A percentile compares a stretch with the other conserved stretches of the same genome.
Conservation (phyloP, 2,888 invertebrate species). For the Phragmatobia fuliginosa region DNA sequence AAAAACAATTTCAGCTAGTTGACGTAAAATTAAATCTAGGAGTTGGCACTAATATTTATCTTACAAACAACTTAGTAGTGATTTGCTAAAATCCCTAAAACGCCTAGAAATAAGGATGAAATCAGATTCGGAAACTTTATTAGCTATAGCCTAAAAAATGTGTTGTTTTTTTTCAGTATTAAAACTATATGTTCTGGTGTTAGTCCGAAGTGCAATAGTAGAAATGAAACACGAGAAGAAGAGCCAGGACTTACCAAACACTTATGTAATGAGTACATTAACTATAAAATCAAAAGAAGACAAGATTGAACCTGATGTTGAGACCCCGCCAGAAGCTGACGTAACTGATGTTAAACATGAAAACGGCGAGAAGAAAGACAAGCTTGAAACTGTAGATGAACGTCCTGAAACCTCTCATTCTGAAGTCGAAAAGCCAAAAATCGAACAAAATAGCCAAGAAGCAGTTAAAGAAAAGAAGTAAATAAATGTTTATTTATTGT, state of each 20-base stretch:
- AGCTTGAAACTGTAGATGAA: slow-evolving; percentile 50
- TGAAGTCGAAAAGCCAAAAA: slow-evolving; percentile 27
- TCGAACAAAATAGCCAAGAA: slow-evolving; percentile 26
- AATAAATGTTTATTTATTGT: background rate
- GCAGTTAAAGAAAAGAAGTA: slow-evolving; percentile 19
- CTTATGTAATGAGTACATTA: slow-evolving; percentile 51
- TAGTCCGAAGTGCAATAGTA: slow-evolving; percentile 70
- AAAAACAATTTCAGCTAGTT: too few relatives aligned
- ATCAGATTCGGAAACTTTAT: background rate
- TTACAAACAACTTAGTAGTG: too few relatives aligned
- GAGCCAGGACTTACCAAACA: slow-evolving; percentile 45
- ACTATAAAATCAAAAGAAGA: slow-evolving; percentile 40
- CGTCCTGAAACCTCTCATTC: slow-evolving; percentile 32
- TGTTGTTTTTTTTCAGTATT: slow-evolving; percentile 59
- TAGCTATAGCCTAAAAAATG: background rate
- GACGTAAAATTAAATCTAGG: too few relatives aligned
- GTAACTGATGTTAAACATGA: slow-evolving; percentile 28
- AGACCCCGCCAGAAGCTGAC: slow-evolving; percentile 38
- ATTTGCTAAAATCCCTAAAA: background rate
- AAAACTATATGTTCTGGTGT: slow-evolving; percentile 66
- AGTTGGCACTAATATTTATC: too few relatives aligned
- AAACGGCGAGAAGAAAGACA: slow-evolving; percentile 15
- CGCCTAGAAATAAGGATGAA: background rate
- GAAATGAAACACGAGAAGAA: slow-evolving; percentile 57
- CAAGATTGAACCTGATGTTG: slow-evolving; percentile 34